Evolutionary conservation across 2,113 vertebrate species (phyloP).

Genomic region (Lophotis ruficrista): DNA sequence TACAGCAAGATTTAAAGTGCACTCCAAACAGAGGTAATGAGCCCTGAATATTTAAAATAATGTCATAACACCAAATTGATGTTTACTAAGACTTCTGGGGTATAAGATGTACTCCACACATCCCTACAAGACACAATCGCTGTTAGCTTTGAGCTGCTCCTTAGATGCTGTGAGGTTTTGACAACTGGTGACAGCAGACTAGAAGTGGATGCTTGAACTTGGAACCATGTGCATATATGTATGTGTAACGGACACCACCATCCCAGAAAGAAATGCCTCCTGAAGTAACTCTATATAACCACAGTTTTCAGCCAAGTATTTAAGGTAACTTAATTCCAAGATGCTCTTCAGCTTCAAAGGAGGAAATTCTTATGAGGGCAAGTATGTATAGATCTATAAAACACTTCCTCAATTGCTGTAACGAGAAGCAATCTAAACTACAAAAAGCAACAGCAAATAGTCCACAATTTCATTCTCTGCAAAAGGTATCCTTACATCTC

Average conservation of each 20-base stretch:
- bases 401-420: neutral
- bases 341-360: neutral
- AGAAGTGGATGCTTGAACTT: neutral
- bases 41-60: neutral
- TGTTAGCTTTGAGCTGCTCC: neutral
- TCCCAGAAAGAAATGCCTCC: neutral
- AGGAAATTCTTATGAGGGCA: neutral
- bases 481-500: neutral
- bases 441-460: neutral
- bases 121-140: neutral
- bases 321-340: neutral
- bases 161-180: neutral
- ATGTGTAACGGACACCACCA: neutral
- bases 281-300: neutral
- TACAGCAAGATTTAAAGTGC: neutral
- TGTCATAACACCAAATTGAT: neutral
- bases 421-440: neutral
- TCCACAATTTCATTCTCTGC: neutral
- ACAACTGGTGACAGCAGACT: neutral
- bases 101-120: neutral
- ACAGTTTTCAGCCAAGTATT: neutral
- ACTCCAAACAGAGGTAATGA: neutral
- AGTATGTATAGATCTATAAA: neutral
- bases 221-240: rapidly evolving
- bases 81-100: neutral